Percentiles rank a stretch among this genome's conserved stretches.
These are phyloP conservation scores for Troglohyphantes excavatus DNA, from an alignment of 2,888 invertebrate genomes.

Conservation along the genomic window DNA sequence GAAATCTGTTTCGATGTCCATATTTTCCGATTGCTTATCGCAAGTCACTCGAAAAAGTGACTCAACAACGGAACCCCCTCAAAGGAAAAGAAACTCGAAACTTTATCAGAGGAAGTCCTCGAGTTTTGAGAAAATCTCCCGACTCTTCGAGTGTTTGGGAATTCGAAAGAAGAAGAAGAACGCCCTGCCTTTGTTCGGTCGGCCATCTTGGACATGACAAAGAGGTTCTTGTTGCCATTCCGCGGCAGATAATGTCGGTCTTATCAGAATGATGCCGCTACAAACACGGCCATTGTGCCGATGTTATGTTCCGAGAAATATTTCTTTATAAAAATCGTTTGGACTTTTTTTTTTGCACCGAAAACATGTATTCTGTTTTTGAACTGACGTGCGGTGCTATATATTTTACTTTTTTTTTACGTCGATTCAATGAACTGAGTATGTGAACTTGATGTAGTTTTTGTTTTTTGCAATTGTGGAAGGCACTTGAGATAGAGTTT, in stretches of 20 bases:
- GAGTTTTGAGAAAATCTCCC: not conserved
- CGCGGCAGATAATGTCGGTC: not conserved
- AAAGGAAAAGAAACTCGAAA: not conserved
- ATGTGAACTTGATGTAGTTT: no score
- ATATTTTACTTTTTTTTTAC: not conserved
- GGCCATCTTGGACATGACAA: not conserved
- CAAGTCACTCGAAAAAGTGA: not conserved
- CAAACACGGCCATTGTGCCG: not conserved
- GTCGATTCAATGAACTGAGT: no score
- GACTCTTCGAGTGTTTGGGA: not conserved
- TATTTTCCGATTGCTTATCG: not conserved
- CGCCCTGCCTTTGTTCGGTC: not conserved
- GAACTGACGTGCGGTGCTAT: not conserved
- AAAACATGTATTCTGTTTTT: not conserved
- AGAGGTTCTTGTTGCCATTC: not conserved
- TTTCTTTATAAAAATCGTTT: not conserved
- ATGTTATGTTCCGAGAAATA: not conserved
- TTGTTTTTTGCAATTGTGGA: no score
- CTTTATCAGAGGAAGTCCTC: not conserved
- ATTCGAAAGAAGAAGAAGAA: not conserved
- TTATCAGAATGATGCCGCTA: not conserved
- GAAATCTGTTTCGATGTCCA: not conserved
- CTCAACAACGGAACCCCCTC: constrained; percentile 2
- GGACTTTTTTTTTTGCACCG: not conserved
- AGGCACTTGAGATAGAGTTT: no score